Conservation (phyloP, 2,113 vertebrate genomes). For the Apodemus speciosus region DNA sequence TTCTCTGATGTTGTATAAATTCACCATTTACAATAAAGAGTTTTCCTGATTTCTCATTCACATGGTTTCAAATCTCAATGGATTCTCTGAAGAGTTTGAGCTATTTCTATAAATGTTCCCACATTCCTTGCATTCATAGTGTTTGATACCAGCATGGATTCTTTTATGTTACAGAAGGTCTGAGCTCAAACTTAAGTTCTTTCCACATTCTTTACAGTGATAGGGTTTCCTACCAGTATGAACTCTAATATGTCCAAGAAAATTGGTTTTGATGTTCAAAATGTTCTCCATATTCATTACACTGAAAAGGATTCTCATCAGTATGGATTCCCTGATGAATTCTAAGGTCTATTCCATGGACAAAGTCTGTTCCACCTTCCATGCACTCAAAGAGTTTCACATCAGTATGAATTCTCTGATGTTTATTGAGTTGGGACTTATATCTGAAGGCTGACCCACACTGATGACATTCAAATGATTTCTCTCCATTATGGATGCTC, state of each 20-base stretch:
- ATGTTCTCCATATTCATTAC: not conserved
- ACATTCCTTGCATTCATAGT: not conserved
- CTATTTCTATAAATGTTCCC: not conserved
- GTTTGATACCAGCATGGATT: not conserved
- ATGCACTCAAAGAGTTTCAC: not conserved
- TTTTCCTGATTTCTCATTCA: not conserved
- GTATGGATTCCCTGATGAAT: not conserved
- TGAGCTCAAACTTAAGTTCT: not conserved
- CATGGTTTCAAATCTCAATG: not conserved
- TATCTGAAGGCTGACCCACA: not conserved
- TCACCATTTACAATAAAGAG: not conserved
- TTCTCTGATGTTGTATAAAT: not conserved
- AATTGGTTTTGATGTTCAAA: not conserved
- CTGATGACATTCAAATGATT: not conserved
- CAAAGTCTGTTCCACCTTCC: not conserved
- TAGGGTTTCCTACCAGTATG: not conserved
- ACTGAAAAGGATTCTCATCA: not conserved
- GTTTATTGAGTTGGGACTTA: not conserved
- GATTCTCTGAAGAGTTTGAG: not conserved
- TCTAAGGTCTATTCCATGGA: not conserved
- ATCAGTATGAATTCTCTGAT: not conserved
- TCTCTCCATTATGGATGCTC: not conserved
- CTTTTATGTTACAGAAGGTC: not conserved
- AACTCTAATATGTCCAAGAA: not conserved
- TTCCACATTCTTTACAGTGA: slow-evolving; percentile 28